Percentiles rank a stretch among this genome's conserved stretches.
Evolutionary conservation across 2,888 invertebrate genomes (phyloP).

Genomic region (Drosophila neotestacea): DNA sequence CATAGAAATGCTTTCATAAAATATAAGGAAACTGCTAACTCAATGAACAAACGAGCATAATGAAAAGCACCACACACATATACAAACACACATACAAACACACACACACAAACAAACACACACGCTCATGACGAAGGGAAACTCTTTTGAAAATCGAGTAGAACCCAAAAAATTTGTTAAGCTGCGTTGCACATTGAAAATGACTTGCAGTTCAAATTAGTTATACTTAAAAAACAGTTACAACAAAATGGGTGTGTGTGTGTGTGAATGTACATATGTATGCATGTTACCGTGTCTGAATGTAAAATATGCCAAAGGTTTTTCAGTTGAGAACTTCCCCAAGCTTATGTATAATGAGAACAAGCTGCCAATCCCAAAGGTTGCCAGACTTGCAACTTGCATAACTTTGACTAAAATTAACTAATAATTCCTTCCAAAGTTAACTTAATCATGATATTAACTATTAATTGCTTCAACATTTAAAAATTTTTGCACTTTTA

Average conservation of each 20-base stretch:
- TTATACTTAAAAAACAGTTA: conserved; percentile 18
- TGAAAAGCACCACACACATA: conserved; percentile 25
- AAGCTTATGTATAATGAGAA: conserved; percentile 17
- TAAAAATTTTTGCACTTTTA: too few species aligned
- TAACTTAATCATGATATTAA: too few species aligned
- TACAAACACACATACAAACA: not conserved
- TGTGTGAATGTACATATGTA: too few species aligned
- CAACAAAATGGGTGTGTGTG: not conserved
- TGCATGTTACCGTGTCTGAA: conserved; percentile 7
- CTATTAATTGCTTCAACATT: too few species aligned
- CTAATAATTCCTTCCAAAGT: too few species aligned
- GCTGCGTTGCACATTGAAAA: conserved; percentile 18
- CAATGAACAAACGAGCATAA: conserved; percentile 49
- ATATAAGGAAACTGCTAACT: conserved; percentile 54
- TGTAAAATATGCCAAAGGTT: not conserved
- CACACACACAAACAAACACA: not conserved
- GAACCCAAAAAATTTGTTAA: conserved; percentile 21
- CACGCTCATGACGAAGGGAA: not conserved
- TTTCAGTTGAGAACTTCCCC: conserved; percentile 5
- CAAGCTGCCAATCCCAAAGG: conserved; percentile 39
- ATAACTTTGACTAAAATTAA: not conserved
- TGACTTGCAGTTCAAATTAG: conserved; percentile 42
- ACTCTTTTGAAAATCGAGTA: conserved; percentile 26
- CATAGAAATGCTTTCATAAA: conserved; percentile 47
- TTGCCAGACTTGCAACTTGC: not conserved